Conservation (phyloP, 2,797 vertebrate species). For the Netta rufina region DNA sequence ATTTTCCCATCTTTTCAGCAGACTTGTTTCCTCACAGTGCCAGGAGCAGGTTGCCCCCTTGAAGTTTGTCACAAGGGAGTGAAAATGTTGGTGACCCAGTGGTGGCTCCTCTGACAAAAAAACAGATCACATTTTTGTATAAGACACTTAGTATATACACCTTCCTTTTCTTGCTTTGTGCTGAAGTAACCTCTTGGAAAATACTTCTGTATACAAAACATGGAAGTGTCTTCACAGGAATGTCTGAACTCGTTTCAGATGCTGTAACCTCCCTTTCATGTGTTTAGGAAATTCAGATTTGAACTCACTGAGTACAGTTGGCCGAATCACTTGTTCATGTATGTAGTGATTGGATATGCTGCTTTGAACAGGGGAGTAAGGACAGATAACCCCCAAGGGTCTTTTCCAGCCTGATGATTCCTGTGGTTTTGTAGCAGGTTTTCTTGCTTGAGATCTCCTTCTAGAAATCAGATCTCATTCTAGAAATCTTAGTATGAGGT, state of each 20-base stretch:
- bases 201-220: background rate
- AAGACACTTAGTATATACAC: background rate
- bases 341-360: background rate
- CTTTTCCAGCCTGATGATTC: background rate
- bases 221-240: background rate
- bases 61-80: conserved; percentile 6
- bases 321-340: background rate
- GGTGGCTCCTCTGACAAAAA: conserved; percentile 11
- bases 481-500: background rate
- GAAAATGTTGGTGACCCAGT: background rate
- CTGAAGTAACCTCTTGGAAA: background rate
- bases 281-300: background rate
- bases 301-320: background rate
- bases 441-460: background rate
- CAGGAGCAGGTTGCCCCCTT: conserved; percentile 14
- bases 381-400: background rate
- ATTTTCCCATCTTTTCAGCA: background rate
- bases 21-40: conserved; percentile 13
- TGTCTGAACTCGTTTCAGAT: background rate
- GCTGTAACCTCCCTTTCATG: accelerated
- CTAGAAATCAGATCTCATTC: background rate
- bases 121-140: background rate
- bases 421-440: background rate
- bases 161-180: background rate
- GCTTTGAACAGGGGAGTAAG: background rate